A percentile compares a stretch with the other conserved stretches of the same genome.
Conservation (phyloP, 92 coral and sea anemone genomes). For the Epizoanthus fatuus region DNA sequence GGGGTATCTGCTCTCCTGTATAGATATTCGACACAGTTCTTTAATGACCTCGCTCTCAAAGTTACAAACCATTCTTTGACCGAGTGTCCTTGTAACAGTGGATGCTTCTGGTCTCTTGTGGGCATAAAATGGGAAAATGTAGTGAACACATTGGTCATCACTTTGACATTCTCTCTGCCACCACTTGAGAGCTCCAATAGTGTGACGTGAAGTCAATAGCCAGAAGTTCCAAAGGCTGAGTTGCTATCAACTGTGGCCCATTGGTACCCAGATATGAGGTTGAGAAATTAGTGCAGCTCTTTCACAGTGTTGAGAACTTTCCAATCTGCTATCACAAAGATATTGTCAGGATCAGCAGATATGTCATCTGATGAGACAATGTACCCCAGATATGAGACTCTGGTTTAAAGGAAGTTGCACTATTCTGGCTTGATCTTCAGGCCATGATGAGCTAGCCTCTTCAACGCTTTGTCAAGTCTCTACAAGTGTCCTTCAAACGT, state of each 20-base stretch:
- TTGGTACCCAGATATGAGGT: slow-evolving; percentile 49
- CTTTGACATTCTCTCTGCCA: no score
- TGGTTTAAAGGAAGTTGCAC: slow-evolving; percentile 13
- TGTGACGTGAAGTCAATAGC: slow-evolving; percentile 44
- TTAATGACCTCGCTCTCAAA: no score
- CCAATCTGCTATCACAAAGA: slow-evolving; percentile 21
- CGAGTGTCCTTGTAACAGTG: no score
- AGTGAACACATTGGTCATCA: no score
- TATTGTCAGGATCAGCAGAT: slow-evolving; percentile 42
- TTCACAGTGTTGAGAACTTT: slow-evolving; percentile 20
- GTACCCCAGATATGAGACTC: slow-evolving; percentile 41
- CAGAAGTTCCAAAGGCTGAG: slow-evolving; percentile 32
- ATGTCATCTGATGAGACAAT: slow-evolving; percentile 29
- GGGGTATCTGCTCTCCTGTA: no score
- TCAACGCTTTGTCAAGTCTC: slow-evolving; percentile 34
- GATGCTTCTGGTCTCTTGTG: no score
- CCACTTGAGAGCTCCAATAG: slow-evolving; percentile 30
- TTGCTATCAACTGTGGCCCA: slow-evolving; percentile 39
- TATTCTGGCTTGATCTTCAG: slow-evolving; percentile 32
- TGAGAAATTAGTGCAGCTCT: slow-evolving; percentile 37
- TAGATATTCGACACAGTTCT: no score
- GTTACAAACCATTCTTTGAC: no score
- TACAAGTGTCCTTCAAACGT: slow-evolving; percentile 46
- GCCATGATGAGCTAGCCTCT: slow-evolving; percentile 27
- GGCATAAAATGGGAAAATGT: no score